phyloP scores from a whole-genome alignment of 2,797 vertebrate species.

The Aplochiton taeniatus region DNA sequence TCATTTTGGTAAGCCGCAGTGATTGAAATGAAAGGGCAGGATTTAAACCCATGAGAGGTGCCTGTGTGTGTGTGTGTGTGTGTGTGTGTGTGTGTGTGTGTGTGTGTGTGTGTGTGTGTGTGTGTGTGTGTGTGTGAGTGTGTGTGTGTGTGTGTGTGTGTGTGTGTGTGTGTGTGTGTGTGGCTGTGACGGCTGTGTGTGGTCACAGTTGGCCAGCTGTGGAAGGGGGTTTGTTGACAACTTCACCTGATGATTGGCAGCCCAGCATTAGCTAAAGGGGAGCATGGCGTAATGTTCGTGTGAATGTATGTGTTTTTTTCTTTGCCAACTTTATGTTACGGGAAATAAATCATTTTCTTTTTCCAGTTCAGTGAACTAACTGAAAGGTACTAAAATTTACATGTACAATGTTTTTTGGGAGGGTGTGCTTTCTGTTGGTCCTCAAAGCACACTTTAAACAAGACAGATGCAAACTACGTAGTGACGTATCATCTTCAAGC shows the following conservation, averaged over 20 bases:
- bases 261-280: constrained; percentile 2
- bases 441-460: background rate
- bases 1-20: constrained; percentile 24
- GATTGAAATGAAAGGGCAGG: constrained; percentile 39
- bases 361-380: no score
- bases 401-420: background rate
- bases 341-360: no score
- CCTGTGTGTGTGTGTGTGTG: background rate
- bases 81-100: constrained; percentile 7
- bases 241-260: constrained; percentile 44
- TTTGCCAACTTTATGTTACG: background rate
- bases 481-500: background rate
- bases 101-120: background rate
- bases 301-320: background rate
- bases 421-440: background rate
- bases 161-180: background rate
- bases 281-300: constrained; percentile 5
- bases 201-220: constrained; percentile 22
- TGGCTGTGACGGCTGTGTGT: constrained; percentile 3
- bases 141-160: background rate
- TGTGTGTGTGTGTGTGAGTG: background rate
- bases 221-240: constrained; percentile 17
- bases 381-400: background rate
- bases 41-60: constrained; percentile 7
- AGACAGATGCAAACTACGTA: background rate